Evolutionary conservation across 2,797 vertebrate species (phyloP), one percentile per base, ranked within the genome.

Genomic region (Cuculus canorus): DNA sequence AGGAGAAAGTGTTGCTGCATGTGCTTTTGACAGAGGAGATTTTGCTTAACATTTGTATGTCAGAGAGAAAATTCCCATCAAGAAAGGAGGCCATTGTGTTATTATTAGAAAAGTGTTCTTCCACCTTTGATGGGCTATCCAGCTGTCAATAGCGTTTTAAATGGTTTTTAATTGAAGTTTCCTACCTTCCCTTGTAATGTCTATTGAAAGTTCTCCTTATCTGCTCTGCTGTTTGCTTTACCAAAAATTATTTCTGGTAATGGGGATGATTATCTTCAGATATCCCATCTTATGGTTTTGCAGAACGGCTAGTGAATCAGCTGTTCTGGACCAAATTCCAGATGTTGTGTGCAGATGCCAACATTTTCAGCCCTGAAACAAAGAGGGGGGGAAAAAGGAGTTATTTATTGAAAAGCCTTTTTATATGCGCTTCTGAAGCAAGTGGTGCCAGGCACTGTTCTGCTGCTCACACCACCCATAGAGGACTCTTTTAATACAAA

Each of bases 141-240:
- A 96, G 97, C 95, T 97, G 98, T 98, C 96, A 96, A 98, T 98
- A 98, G 98, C 96, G 97, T 98, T 98, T 98, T 97, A 98, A 98
- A 98, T 98, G 97, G 98, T 97, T 96, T 97, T 92, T 97, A 98
- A 98, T 98, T 96, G 97, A 98, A 98, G 95, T 98, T 98, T 98
- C 97, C 97, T 98, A 97, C 98, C 98, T 93, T 93, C 96, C 91
- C 98, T 97, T 47, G 41, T 64, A 47, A 71, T 43, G 22, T 73
- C 57, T 60, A 93, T 97, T 98, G 97, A 98, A 98, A 97, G 85
- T 96, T 93, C 95, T 93, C 98, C 98, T 98, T 98, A 93, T 94
- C 92, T 88, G 76, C 95, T 77, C 89, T 96, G 95, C 97, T 95
- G 94, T 98, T 98, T 98, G 97, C 98, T 98, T 97, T 96, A 98